These are phyloP conservation scores for Onychostoma macrolepis DNA, from an alignment of 2,113 vertebrate genomes.

Conservation along the genomic window DNA sequence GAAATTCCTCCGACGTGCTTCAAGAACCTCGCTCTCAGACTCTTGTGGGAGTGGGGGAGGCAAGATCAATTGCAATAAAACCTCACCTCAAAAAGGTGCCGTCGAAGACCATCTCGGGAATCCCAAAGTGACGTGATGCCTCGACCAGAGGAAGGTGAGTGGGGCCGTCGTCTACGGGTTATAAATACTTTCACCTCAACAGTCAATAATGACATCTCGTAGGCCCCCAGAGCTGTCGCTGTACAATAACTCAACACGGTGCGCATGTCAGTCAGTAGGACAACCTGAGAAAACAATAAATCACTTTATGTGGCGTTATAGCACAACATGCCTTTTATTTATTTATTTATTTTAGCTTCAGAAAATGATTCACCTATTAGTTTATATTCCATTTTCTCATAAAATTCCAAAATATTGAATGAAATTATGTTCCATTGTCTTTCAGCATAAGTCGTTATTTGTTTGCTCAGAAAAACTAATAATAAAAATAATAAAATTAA, in stretches of 20 bases:
- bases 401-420: no score
- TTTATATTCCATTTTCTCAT: no score
- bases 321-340: not conserved
- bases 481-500: no score
- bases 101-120: not conserved
- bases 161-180: constrained; percentile 24
- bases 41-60: not conserved
- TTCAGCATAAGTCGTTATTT: no score
- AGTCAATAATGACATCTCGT: constrained; percentile 58
- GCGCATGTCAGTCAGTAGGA: constrained; percentile 45
- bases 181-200: constrained; percentile 40
- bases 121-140: not conserved
- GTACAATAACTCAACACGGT: constrained; percentile 56
- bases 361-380: no score
- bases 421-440: no score
- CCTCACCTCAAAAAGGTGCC: not conserved
- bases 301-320: not conserved
- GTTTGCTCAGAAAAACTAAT: no score
- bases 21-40: not conserved
- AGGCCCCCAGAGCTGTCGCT: constrained; percentile 47
- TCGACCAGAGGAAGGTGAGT: not conserved
- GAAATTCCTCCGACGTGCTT: constrained; percentile 43
- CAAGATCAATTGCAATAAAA: constrained; percentile 34
- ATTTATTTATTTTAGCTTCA: no score
- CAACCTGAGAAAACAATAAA: constrained; percentile 15